A percentile compares a stretch with the other conserved stretches of the same genome.
Conservation (phyloP, 2,113 vertebrate species). For the Elephas maximus region DNA sequence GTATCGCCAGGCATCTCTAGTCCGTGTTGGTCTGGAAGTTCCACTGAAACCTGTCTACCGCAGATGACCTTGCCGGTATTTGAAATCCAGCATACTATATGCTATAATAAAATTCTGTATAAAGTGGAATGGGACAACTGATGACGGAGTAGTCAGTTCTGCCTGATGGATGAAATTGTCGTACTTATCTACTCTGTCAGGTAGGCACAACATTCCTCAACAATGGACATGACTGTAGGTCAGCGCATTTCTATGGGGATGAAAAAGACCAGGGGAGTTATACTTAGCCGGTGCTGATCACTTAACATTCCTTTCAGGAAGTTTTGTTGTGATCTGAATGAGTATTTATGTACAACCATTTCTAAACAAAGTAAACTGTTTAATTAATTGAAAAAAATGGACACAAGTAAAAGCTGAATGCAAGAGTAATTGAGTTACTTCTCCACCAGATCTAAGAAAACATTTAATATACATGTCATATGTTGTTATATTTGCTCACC, state of each 20-base stretch:
- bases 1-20: too few relatives aligned
- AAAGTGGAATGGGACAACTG: not conserved
- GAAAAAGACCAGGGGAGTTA: not conserved
- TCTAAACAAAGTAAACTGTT: not conserved
- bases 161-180: not conserved
- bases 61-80: too few relatives aligned
- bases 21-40: too few relatives aligned
- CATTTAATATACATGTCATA: not conserved
- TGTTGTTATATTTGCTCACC: slow-evolving; percentile 29
- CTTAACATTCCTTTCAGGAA: slow-evolving; percentile 20
- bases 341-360: slow-evolving; percentile 19
- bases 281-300: not conserved
- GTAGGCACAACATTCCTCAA: not conserved
- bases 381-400: not conserved
- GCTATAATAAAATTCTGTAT: not conserved
- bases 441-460: slow-evolving; percentile 45
- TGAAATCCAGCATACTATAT: not conserved
- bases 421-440: slow-evolving; percentile 42
- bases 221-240: not conserved
- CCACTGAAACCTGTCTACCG: too few relatives aligned
- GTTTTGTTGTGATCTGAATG: slow-evolving; percentile 27
- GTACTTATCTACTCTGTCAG: not conserved
- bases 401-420: not conserved
- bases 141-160: not conserved
- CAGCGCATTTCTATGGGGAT: not conserved